phyloP scores from a whole-genome alignment of 2,113 vertebrate genomes.

The Istiophorus platypterus region DNA sequence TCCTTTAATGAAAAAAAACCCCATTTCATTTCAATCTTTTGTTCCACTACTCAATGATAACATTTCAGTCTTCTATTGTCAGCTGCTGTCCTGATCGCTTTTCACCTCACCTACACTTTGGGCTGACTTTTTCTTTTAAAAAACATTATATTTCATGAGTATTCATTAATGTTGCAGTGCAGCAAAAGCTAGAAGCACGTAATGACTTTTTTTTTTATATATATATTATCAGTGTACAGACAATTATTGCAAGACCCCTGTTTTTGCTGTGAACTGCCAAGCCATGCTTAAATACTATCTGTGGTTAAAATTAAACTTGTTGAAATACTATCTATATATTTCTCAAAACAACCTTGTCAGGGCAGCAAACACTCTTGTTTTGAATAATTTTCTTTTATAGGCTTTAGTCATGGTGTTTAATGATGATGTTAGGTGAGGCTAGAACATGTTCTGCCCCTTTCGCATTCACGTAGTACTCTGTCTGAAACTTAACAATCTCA shows the following conservation, averaged over 20 bases:
- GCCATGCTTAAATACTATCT: not conserved
- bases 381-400: not conserved
- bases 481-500: slow-evolving; percentile 47
- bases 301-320: not conserved
- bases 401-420: not conserved
- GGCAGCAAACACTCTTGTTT: not conserved
- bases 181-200: not conserved
- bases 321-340: not conserved
- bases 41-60: not conserved
- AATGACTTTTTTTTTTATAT: not conserved
- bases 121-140: not conserved
- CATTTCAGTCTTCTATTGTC: not conserved
- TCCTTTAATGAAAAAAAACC: slow-evolving; percentile 48
- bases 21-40: not conserved
- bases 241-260: not conserved
- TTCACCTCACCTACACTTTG: not conserved
- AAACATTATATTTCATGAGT: not conserved
- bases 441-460: slow-evolving; percentile 28
- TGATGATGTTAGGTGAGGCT: not conserved
- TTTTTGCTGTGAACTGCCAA: not conserved
- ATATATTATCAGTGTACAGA: not conserved
- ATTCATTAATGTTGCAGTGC: not conserved
- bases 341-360: not conserved
- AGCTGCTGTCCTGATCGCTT: not conserved
- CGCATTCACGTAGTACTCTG: not conserved